Conservation (phyloP, 2,797 vertebrate genomes). For the Typhlichthys eigenmanni region DNA sequence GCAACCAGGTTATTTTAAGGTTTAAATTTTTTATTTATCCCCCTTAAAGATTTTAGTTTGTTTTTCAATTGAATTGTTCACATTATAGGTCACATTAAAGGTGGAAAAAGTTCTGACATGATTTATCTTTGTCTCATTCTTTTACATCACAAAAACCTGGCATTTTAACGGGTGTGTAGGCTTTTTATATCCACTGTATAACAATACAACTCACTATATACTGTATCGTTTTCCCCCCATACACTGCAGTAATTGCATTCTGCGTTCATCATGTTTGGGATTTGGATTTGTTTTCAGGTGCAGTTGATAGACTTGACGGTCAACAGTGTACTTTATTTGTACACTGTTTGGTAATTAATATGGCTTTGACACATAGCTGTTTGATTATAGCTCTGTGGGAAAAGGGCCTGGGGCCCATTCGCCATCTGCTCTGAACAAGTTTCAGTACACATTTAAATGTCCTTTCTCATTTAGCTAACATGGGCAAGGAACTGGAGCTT, state of each 20-base stretch:
- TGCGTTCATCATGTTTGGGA: background rate
- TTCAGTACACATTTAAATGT: conserved; percentile 51
- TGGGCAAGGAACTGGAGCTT: conserved; percentile 67
- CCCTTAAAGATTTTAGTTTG: no score
- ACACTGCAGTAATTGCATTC: background rate
- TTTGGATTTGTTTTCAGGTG: conserved; percentile 19
- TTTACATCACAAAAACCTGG: no score
- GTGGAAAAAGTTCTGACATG: no score
- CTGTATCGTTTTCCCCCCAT: background rate
- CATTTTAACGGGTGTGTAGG: no score
- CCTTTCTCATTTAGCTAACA: conserved; percentile 66
- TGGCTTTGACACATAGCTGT: conserved; percentile 29
- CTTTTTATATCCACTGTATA: no score
- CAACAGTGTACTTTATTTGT: conserved; percentile 27
- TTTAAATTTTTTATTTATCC: no score
- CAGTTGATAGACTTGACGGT: conserved; percentile 18
- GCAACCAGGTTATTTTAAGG: no score
- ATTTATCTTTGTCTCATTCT: no score
- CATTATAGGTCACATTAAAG: no score
- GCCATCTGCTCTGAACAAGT: conserved; percentile 43
- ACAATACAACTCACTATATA: conserved; percentile 12
- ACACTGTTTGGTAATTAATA: conserved; percentile 30
- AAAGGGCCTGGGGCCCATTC: conserved; percentile 27
- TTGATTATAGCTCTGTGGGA: conserved; percentile 18
- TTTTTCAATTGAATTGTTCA: no score